Evolutionary conservation across 92 coral and sea anemone species (phyloP).

Genomic region (Porites evermanni): DNA sequence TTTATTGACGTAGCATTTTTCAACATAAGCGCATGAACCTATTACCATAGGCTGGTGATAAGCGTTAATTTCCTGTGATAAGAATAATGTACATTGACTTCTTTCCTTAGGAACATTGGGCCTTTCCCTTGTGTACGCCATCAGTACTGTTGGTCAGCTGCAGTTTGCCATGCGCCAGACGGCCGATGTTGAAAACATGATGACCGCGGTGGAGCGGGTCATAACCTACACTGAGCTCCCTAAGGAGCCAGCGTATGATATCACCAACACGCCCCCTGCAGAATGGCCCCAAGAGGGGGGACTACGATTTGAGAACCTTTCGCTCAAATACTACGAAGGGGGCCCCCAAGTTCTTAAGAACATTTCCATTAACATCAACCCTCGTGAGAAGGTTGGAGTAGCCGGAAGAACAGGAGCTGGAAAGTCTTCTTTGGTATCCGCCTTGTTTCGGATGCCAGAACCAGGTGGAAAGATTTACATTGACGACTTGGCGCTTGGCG

Average conservation of each 20-base stretch:
- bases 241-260: slow-evolving; percentile 76
- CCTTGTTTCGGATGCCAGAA: slow-evolving; percentile 93
- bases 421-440: slow-evolving; percentile 92
- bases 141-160: slow-evolving; percentile 96
- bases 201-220: slow-evolving; percentile 94
- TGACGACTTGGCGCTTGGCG: slow-evolving; percentile 73
- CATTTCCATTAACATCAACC: slow-evolving; percentile 64
- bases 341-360: slow-evolving; percentile 79
- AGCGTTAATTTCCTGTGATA: no score
- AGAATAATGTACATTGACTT: background rate
- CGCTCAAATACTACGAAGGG: slow-evolving; percentile 88
- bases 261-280: slow-evolving; percentile 74
- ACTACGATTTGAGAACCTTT: slow-evolving; percentile 84
- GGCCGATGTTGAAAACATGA: slow-evolving; percentile 94
- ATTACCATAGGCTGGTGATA: no score
- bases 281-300: slow-evolving; percentile 94
- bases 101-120: slow-evolving; percentile 81
- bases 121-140: slow-evolving; percentile 90
- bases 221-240: slow-evolving; percentile 90
- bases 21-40: no score
- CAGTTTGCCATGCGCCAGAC: slow-evolving; percentile 96
- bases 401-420: slow-evolving; percentile 99
- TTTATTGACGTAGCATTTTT: no score
- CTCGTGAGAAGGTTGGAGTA: slow-evolving; percentile 89
- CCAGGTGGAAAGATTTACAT: slow-evolving; percentile 85